phyloP scores from a whole-genome alignment of 2,113 vertebrate species.

The Microtus oregoni region DNA sequence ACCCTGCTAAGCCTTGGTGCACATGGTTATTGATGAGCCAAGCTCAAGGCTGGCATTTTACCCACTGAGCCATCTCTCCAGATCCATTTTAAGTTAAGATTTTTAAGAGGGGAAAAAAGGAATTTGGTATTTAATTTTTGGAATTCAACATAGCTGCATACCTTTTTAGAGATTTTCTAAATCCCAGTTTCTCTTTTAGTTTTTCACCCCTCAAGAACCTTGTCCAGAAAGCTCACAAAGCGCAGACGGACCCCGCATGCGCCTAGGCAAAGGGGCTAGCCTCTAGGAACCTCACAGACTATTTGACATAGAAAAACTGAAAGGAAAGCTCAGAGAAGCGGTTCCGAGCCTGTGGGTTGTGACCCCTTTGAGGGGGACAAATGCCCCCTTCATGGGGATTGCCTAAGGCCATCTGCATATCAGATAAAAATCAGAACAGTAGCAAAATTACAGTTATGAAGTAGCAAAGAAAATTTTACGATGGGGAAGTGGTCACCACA shows the following conservation, averaged over 20 bases:
- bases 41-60: neutral
- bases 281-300: neutral
- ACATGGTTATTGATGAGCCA: neutral
- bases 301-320: neutral
- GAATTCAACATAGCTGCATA: neutral
- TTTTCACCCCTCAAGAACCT: neutral
- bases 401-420: neutral
- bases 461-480: neutral
- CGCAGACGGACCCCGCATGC: neutral
- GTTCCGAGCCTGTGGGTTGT: neutral
- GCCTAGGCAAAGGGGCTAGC: neutral
- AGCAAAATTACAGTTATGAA: neutral
- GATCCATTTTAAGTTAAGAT: neutral
- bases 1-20: too few species aligned
- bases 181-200: neutral
- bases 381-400: neutral
- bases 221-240: neutral
- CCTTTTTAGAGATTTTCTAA: neutral
- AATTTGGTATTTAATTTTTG: neutral
- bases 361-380: neutral
- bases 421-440: neutral
- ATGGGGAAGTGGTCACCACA: neutral
- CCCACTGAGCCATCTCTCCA: neutral
- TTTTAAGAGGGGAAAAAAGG: neutral
- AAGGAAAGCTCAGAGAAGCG: neutral